phyloP scores from a whole-genome alignment of 1,140 invertebrate genomes.

The Lepidurus packardi region DNA sequence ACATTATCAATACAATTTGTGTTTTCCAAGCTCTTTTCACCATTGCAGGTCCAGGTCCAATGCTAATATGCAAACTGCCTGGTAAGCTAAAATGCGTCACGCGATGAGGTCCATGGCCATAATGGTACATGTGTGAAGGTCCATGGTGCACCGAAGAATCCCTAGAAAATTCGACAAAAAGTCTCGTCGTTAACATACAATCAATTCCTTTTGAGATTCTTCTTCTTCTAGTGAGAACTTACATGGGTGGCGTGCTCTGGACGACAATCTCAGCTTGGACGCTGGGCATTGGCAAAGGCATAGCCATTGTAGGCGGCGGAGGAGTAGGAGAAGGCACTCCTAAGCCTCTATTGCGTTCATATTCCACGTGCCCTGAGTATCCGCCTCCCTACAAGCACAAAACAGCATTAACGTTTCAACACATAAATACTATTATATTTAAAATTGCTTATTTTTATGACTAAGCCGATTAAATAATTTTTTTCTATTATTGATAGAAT shows the following conservation, averaged over 20 bases:
- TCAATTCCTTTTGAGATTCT: neutral
- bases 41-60: conserved; percentile 40
- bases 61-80: conserved; percentile 50
- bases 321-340: conserved; percentile 32
- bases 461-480: too few species aligned
- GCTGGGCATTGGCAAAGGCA: conserved; percentile 35
- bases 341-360: neutral
- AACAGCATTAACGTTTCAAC: neutral
- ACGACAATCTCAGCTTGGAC: conserved; percentile 42
- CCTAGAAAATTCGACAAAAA: conserved; percentile 38
- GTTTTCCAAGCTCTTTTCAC: conserved; percentile 36
- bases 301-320: conserved; percentile 43
- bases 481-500: too few species aligned
- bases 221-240: neutral
- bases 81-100: conserved; percentile 48
- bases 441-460: too few species aligned
- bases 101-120: conserved; percentile 49
- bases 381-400: neutral
- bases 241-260: conserved; percentile 38
- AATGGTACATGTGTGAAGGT: conserved; percentile 62
- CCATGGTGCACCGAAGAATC: conserved; percentile 51
- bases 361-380: conserved; percentile 8
- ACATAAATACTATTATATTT: neutral
- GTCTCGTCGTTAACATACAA: neutral
- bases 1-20: neutral